Conservation (phyloP, 2,888 invertebrate species). For the Octonoba sinensis region DNA sequence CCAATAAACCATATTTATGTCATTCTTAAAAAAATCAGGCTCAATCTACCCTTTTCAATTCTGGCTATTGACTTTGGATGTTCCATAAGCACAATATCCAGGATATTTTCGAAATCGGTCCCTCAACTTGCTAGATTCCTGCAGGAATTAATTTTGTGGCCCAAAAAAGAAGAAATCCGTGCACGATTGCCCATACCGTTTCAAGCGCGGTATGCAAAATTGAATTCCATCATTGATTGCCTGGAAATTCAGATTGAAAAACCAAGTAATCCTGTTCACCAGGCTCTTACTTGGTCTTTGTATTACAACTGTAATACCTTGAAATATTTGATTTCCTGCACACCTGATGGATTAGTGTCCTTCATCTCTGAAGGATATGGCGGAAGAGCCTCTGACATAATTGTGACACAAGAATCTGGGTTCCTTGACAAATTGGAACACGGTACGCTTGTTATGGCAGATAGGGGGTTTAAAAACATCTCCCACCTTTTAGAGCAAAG, state of each 20-base stretch:
- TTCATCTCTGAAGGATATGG: conserved; percentile 70
- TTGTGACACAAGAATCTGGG: conserved; percentile 33
- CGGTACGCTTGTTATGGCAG: conserved; percentile 66
- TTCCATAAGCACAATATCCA: not conserved
- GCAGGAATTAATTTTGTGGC: not conserved
- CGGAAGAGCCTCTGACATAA: conserved; percentile 68
- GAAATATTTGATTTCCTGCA: conserved; percentile 69
- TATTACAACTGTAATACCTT: conserved; percentile 68
- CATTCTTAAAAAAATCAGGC: not conserved
- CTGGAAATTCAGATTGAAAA: conserved; percentile 71
- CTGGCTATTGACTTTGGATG: not conserved
- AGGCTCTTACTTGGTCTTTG: conserved; percentile 69
- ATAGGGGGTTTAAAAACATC: conserved; percentile 65
- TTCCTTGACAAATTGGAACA: conserved; percentile 55
- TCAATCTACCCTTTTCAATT: not conserved
- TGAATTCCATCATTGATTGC: conserved; percentile 69
- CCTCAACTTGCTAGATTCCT: not conserved
- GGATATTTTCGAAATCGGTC: not conserved
- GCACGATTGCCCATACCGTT: conserved; percentile 18
- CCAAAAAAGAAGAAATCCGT: not conserved
- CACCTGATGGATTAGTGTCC: conserved; percentile 68
- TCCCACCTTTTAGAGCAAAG: not conserved
- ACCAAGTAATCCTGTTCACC: conserved; percentile 68
- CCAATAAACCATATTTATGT: not conserved
- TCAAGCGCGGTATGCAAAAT: conserved; percentile 6